Base-by-base conservation (phyloP, 2,888 invertebrate species). In the Clostera curtula region DNA sequence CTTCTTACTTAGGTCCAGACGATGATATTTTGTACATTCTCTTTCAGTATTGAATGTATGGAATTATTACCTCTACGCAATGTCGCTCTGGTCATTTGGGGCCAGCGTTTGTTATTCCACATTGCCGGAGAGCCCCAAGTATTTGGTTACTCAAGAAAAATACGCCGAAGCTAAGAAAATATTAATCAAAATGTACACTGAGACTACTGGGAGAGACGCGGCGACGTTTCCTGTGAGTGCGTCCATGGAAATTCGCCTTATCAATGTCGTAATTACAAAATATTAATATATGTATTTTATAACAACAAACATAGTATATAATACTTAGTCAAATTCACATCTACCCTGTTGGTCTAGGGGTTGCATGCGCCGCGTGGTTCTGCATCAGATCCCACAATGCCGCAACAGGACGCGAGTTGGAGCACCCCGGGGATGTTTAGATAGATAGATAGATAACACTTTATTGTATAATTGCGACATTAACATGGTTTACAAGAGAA, bases 101-200 rank as follows among this genome's bases (percentile, higher is more conserved):
- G 65, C 72, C 1, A 64, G 50, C 9, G 22, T 66, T 2, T 33
- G 73, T 2, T 74, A 68, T 49, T 34, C 44, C 1, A 42, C 59
- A 4, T 24, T 74, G 18, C 76, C 77, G 1, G 76, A 80, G 24
- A 80, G 74, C 35, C 79, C 76, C 0, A 77, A 76, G 44, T 80
- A 57, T 42, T 58, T 69, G 33, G 48, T 77, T 10, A 59, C 66
- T 4, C 70, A 69, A 34, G 56, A 63, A 21, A 60, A 65, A 43
- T 76, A 70, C 34, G 56, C 50, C 3, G 66, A 76, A 40, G 76
- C 79, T 2, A 61, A 65, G 33, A 55, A 57, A 7, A 59, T 74
- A 32, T 43, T 79, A 22, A 55, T 68, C 24, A 56, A 57, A 40
- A 62, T 77, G 25, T 77, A 77, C 34, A 54, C 42, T 15, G 57